These are phyloP conservation scores for Acrobasis suavella DNA, from an alignment of 2,888 invertebrate species.

Conservation along the genomic window DNA sequence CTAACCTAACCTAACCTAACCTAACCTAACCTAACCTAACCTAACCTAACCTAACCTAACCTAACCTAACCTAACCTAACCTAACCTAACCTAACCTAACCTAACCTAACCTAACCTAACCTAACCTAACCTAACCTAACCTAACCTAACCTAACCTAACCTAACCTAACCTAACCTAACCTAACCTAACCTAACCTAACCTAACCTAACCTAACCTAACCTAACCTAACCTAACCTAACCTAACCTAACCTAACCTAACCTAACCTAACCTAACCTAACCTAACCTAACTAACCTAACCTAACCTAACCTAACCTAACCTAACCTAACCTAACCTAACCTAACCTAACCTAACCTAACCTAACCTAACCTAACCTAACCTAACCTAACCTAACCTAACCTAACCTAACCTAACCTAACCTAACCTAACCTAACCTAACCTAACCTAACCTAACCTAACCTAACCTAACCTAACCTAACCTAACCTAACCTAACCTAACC, in stretches of 20 bases:
- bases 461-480: conserved; percentile 31
- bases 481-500: conserved; percentile 28
- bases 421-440: conserved; percentile 34
- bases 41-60: neutral
- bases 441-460: conserved; percentile 32
- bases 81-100: conserved; percentile 2
- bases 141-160: conserved; percentile 10
- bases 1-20: conserved; percentile 6
- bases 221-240: conserved; percentile 10
- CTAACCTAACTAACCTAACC: conserved; percentile 15
- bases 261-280: conserved; percentile 15
- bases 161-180: conserved; percentile 14
- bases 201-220: conserved; percentile 11
- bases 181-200: conserved; percentile 15
- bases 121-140: neutral
- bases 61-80: conserved; percentile 6
- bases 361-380: conserved; percentile 26
- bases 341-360: conserved; percentile 6
- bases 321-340: too few relatives aligned
- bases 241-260: conserved; percentile 14
- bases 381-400: conserved; percentile 27
- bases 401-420: conserved; percentile 31
- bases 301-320: conserved; percentile 15
- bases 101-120: neutral
- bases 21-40: neutral